A percentile compares a stretch with the other conserved stretches of the same genome.
These are phyloP conservation scores for Drosophila yakuba DNA, from an alignment of 1,140 invertebrate genomes.

Conservation along the genomic window DNA sequence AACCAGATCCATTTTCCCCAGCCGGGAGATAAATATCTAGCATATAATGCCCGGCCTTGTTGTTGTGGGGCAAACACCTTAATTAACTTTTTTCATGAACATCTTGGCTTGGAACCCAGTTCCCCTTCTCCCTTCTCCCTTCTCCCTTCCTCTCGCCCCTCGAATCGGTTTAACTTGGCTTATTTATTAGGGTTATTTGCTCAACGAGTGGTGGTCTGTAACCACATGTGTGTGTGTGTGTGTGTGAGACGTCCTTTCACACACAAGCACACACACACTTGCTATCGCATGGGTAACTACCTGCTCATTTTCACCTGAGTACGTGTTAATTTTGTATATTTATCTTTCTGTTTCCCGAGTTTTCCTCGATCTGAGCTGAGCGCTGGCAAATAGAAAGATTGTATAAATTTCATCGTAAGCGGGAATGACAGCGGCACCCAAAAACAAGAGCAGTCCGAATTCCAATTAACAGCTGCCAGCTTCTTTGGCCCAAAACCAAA, in stretches of 20 bases:
- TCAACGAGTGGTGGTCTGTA: conserved; percentile 34
- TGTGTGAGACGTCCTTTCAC: conserved; percentile 41
- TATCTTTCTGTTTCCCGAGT: conserved; percentile 60
- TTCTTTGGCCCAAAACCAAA: conserved; percentile 20
- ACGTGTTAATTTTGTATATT: conserved; percentile 82
- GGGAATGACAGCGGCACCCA: conserved; percentile 1
- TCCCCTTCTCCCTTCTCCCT: background rate
- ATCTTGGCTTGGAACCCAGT: conserved; percentile 45
- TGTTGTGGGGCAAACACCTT: conserved; percentile 76
- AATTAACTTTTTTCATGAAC: conserved; percentile 79
- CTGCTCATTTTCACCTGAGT: conserved; percentile 80
- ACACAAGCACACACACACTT: conserved; percentile 18
- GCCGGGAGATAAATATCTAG: conserved; percentile 73
- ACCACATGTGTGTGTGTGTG: conserved; percentile 6
- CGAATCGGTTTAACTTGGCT: conserved; percentile 68
- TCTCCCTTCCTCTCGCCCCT: background rate
- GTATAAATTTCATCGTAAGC: conserved; percentile 53
- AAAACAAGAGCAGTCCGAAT: conserved; percentile 46
- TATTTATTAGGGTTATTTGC: conserved; percentile 82
- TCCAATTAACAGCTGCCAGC: conserved; percentile 71
- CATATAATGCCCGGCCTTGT: conserved; percentile 67
- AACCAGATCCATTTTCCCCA: conserved; percentile 26
- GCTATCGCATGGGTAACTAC: conserved; percentile 46
- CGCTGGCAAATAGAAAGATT: conserved; percentile 58
- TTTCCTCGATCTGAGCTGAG: conserved; percentile 3